These are phyloP conservation scores for Falco punctatus DNA, from an alignment of 2,113 vertebrate genomes.

Conservation along the genomic window DNA sequence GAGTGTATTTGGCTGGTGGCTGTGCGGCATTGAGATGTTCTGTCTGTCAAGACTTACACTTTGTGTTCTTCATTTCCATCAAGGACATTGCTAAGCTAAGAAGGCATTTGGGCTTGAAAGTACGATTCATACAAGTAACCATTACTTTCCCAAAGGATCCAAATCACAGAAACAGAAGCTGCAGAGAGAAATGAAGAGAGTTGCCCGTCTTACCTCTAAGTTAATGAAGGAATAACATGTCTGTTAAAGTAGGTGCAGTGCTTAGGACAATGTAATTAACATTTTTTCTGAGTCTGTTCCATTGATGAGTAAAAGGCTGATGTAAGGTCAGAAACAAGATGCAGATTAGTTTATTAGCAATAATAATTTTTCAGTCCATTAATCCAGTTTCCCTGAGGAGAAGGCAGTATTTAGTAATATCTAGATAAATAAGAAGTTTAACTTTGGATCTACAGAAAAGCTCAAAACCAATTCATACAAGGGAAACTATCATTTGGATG, in stretches of 20 bases:
- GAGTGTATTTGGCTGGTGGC: not conserved
- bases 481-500: not conserved
- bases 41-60: not conserved
- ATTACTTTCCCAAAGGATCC: not conserved
- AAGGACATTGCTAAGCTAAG: not conserved
- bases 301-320: not conserved
- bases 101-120: not conserved
- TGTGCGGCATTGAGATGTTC: not conserved
- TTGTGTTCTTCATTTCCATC: not conserved
- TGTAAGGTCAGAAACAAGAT: not conserved
- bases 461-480: not conserved
- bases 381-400: not conserved
- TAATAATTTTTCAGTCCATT: not conserved
- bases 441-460: not conserved
- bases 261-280: not conserved
- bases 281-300: not conserved
- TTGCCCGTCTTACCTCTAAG: not conserved
- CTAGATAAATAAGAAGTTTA: not conserved
- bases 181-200: not conserved
- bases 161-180: not conserved
- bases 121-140: not conserved
- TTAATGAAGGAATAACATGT: not conserved
- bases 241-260: not conserved
- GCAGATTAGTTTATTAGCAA: not conserved
- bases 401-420: not conserved